Evolutionary conservation across 1,140 invertebrate species (phyloP).

Genomic region (Solen grandis): DNA sequence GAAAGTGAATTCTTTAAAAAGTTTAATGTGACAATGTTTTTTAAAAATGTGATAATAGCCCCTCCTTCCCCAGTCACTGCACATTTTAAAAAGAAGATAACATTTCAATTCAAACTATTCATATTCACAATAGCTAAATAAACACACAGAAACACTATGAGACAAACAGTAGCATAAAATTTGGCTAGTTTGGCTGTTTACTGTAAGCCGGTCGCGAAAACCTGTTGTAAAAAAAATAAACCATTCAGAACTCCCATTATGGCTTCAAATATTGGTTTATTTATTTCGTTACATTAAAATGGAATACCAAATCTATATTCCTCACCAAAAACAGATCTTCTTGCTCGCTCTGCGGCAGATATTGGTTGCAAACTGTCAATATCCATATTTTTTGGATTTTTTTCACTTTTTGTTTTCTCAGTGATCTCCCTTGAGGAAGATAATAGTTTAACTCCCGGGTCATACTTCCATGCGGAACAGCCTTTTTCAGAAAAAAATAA

Average conservation of each 20-base stretch:
- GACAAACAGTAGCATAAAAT: neutral
- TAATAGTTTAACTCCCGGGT: too few relatives aligned
- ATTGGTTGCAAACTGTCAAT: conserved; percentile 34
- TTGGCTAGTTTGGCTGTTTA: neutral
- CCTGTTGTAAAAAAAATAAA: conserved; percentile 14
- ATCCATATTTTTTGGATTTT: neutral
- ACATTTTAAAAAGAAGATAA: neutral
- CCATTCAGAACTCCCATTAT: neutral
- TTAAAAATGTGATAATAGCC: neutral
- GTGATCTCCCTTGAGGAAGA: too few relatives aligned
- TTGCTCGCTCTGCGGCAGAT: conserved; percentile 73
- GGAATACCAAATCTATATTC: too few relatives aligned
- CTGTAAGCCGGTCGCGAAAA: conserved; percentile 6
- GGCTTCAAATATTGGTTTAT: neutral
- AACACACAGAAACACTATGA: neutral
- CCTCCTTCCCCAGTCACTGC: neutral
- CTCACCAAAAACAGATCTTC: conserved; percentile 78
- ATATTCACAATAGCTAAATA: neutral
- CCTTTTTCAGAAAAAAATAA: too few relatives aligned
- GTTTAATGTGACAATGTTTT: neutral
- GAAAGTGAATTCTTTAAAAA: too few relatives aligned
- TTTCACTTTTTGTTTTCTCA: too few relatives aligned
- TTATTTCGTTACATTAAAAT: too few relatives aligned
- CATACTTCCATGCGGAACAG: too few relatives aligned
- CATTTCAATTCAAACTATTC: neutral